Evolutionary conservation across 2,888 invertebrate species (phyloP), one percentile per base, ranked within the genome.

Genomic region (Phrixothrix hirtus): DNA sequence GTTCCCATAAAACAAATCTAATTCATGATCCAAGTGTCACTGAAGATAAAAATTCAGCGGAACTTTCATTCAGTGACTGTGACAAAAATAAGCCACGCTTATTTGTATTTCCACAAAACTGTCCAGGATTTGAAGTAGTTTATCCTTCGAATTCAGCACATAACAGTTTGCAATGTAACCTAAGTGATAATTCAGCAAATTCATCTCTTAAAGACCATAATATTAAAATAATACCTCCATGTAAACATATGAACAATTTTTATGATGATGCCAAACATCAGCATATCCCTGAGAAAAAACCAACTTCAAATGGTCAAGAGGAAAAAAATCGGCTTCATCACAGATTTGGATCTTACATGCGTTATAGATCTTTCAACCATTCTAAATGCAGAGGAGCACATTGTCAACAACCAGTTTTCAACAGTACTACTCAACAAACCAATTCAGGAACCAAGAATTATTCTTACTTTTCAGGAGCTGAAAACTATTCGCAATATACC

Each of bases 81-180:
- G 27, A 4, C 14, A 14, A 25, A 15, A 48, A 44, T 14, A 43
- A 44, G 5, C 26, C 41, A 1, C 59, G 73, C 30, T 48, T 72
- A 29, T 75, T 75, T 59, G 65, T 75, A n/a, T 75, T 75, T 51
- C 74, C 74, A 1, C 66, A 68, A 49, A 61, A 62, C 39, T 62
- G 65, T 48, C 72, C 74, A 1, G 75, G 75, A 2, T 75, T 66
- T 53, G 74, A 75, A 59, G 69, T 71, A 14, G 57, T 70, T 9
- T 38, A 46, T 12, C 46, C 46, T 1, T 7, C 38, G 12, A 21
- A 39, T 26, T 13, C 39, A 12, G 12, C 11, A 2, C 10, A 10
- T 1, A 32, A 44, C 32, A 35, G 35, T n/a, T 14, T 44, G 5
- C 34, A 25, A 13, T 10, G 10, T 7, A 26, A 44, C 4, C 7